Percentiles rank a stretch among this genome's conserved stretches.
phyloP scores from a whole-genome alignment of 2,797 vertebrate genomes.

The Denticeps clupeoides region DNA sequence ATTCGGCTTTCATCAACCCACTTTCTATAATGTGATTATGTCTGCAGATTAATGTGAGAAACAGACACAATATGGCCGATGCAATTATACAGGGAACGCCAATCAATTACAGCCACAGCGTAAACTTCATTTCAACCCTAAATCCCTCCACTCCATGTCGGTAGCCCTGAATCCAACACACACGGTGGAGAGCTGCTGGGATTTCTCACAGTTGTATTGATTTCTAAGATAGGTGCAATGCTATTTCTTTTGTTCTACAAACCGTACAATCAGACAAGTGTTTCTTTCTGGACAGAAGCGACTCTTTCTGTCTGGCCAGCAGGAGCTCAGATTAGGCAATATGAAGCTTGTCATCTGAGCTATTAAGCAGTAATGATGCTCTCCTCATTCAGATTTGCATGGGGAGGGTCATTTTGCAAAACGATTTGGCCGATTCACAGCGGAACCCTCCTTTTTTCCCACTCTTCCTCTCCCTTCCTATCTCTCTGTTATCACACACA shows the following conservation, averaged over 20 bases:
- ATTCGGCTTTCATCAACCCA: conserved; percentile 34
- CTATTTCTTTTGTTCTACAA: too few relatives aligned
- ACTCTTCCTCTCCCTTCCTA: too few relatives aligned
- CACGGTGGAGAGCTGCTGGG: too few relatives aligned
- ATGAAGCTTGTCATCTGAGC: conserved; percentile 22
- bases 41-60: conserved; percentile 47
- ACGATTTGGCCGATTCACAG: conserved; percentile 24
- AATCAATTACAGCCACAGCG: conserved; percentile 32
- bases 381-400: conserved; percentile 17
- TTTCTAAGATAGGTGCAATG: too few relatives aligned
- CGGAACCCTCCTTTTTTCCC: neutral
- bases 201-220: too few relatives aligned
- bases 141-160: too few relatives aligned
- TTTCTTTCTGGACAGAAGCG: neutral
- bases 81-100: conserved; percentile 33
- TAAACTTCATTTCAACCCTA: conserved; percentile 23
- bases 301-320: conserved; percentile 10
- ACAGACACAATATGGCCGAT: conserved; percentile 31
- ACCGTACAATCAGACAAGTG: too few relatives aligned
- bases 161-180: too few relatives aligned
- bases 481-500: neutral
- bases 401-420: conserved; percentile 18
- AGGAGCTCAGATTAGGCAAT: conserved; percentile 24
- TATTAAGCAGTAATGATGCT: conserved; percentile 30
- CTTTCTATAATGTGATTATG: conserved; percentile 50